Conservation (phyloP, 2,113 vertebrate species). For the Larimichthys polyactis region DNA sequence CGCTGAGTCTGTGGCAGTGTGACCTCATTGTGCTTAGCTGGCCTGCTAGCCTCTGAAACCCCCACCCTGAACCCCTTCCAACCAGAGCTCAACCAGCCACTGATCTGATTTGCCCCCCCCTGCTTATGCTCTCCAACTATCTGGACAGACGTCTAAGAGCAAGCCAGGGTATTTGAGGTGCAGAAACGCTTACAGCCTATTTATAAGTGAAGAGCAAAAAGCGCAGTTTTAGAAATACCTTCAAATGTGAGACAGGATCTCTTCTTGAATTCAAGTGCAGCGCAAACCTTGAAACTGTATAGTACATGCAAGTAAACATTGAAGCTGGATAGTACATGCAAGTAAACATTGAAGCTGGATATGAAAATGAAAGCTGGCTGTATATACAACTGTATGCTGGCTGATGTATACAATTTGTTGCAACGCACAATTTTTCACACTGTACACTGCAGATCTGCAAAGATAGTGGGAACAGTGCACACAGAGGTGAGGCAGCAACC, state of each 20-base stretch:
- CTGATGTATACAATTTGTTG: no score
- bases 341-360: no score
- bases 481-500: not conserved
- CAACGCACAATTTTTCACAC: not conserved
- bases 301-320: not conserved
- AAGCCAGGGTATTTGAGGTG: conserved; percentile 61
- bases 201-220: conserved; percentile 29
- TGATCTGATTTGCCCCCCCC: conserved; percentile 42
- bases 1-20: conserved; percentile 28
- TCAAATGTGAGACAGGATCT: conserved; percentile 1
- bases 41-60: conserved; percentile 42
- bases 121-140: conserved; percentile 60
- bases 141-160: conserved; percentile 54
- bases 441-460: not conserved
- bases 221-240: conserved; percentile 18
- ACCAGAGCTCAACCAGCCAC: conserved; percentile 43
- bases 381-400: no score
- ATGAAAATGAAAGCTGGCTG: not conserved
- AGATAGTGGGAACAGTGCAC: not conserved
- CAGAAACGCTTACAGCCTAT: conserved; percentile 24
- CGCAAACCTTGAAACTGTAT: not conserved
- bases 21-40: conserved; percentile 64
- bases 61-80: conserved; percentile 33
- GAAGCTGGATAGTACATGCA: not conserved
- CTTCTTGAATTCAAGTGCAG: conserved; percentile 1